Conservation (phyloP, 2,888 invertebrate genomes). For the Caenorhabditis plicata region DNA sequence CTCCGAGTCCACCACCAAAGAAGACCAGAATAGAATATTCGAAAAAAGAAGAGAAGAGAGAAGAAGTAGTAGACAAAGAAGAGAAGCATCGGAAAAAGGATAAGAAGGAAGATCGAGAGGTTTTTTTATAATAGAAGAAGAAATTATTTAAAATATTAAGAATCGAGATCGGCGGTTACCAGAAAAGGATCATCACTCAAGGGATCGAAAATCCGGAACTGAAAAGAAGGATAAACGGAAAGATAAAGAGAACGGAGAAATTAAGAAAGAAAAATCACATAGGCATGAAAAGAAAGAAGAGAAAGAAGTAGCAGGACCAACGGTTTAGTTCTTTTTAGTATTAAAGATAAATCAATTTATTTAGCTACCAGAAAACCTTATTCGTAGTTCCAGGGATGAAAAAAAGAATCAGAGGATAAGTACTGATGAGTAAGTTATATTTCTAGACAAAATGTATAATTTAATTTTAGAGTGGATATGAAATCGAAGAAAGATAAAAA, state of each 20-base stretch:
- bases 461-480: slow-evolving; percentile 6
- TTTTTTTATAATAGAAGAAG: slow-evolving; percentile 4
- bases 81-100: slow-evolving; percentile 6
- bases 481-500: slow-evolving; percentile 5
- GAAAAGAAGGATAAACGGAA: background rate
- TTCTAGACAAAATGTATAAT: slow-evolving; percentile 13
- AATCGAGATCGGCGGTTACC: no score
- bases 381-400: slow-evolving; percentile 9
- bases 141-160: background rate
- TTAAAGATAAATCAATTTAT: background rate
- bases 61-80: slow-evolving; percentile 9
- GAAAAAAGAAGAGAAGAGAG: slow-evolving; percentile 1
- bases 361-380: no score
- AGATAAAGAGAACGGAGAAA: background rate
- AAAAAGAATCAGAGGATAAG: slow-evolving; percentile 8
- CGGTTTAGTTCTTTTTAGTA: background rate
- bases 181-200: no score
- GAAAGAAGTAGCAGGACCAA: slow-evolving; percentile 15
- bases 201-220: background rate
- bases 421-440: no score
- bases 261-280: slow-evolving; percentile 7
- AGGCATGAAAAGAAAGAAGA: slow-evolving; percentile 6
- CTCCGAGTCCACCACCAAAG: slow-evolving; percentile 20
- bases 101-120: slow-evolving; percentile 5
- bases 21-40: slow-evolving; percentile 2